These are phyloP conservation scores for Brachyalestes nurse DNA, from an alignment of 2,797 vertebrate genomes.

Conservation along the genomic window DNA sequence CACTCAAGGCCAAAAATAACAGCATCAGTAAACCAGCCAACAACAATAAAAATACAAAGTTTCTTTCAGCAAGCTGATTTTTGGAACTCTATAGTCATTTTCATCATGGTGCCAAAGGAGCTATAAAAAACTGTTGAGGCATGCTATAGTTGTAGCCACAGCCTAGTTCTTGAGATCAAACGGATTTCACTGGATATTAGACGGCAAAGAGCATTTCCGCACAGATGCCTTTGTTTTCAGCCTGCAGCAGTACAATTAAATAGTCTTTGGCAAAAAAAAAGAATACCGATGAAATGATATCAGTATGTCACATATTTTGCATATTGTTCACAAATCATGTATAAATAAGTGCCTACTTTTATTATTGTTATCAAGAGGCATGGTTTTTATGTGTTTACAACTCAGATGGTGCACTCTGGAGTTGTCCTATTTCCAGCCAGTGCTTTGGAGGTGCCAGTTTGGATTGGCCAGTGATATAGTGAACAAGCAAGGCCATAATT, in stretches of 20 bases:
- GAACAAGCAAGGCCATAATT: background rate
- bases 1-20: slow-evolving; percentile 68
- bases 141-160: background rate
- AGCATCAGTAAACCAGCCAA: slow-evolving; percentile 62
- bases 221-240: background rate
- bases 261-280: background rate
- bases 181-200: background rate
- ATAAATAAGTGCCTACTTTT: background rate
- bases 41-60: slow-evolving; percentile 61
- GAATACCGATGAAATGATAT: too few species aligned
- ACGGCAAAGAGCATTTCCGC: background rate
- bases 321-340: background rate
- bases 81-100: slow-evolving; percentile 40
- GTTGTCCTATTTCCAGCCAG: background rate
- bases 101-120: slow-evolving; percentile 2
- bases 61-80: slow-evolving; percentile 62
- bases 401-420: background rate
- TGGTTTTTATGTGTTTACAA: background rate
- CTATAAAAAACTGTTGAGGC: slow-evolving; percentile 22
- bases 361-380: background rate
- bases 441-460: background rate
- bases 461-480: background rate
- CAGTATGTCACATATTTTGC: too few species aligned
- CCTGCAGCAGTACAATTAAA: background rate
- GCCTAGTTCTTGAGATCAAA: background rate